Base-by-base conservation (phyloP, 2,888 invertebrate species). In the Drosophila nigricruria region DNA sequence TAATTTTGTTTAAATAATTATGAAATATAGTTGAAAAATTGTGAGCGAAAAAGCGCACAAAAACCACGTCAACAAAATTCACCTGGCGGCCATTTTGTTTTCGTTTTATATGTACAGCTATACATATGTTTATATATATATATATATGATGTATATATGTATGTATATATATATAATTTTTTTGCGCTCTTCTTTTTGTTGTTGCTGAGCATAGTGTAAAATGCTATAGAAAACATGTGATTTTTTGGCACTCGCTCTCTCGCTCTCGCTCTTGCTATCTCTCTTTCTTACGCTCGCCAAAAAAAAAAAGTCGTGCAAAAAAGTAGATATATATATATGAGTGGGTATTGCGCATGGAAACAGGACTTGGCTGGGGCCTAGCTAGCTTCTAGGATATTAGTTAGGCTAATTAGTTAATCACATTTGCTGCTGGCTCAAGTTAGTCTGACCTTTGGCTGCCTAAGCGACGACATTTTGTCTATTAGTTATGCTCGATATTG, bases 71-170 rank as follows among this genome's bases (percentile, higher is more conserved):
- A 66, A 73, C 79, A 20, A 69, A 61, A 56, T 60, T 63, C 67
- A 77, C 71, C 74, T 74, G 78, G 56, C 86, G 70, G 87, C 85
- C 85, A 85, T 85, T 85, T 85, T 85, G 82, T 82, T 69, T 68
- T 23, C 25, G 25, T 25, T 73, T 62, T 49, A 63, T 27, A 27
- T 27, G 27, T 27, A 27, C 27, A 30, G 30, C 30, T 20, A 42
- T 42, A 42, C 2, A 12, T 42, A 32, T 45, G 27, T 47, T 4
- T 30, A 12, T 30, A 14, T 30, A 1, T 18, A 12, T 49, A 3
- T 49, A 10, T 30, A 1, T 30, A 27, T 32, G 2, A 14, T 49
- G 3, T 49, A n/a, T 6, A 49, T 20, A 14, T 30, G 12, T 30
- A 18, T 49, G 30, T 23, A 2, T 27, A n/a, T 27, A 47, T 25